Base-by-base conservation (phyloP, 2,113 vertebrate genomes). In the Albula goreensis region DNA sequence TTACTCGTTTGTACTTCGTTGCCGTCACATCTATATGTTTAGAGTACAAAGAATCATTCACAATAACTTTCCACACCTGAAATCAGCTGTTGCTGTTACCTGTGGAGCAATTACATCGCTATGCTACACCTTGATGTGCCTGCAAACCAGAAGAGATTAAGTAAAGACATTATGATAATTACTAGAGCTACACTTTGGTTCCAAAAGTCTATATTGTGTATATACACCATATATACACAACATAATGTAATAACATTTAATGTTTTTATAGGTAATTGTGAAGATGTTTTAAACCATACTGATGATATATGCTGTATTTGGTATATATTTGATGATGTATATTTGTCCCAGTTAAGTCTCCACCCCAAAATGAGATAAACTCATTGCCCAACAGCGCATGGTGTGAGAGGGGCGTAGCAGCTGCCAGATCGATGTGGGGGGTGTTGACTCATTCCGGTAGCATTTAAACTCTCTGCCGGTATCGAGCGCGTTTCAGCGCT, bases 381-480 rank as follows among this genome's bases (percentile, higher is more conserved):
- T 50, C 82, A 81, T 77, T 86, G 83, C 25, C 74, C 80, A 87
- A 19, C 9, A 10, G 25, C 48, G 25, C 19, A 57, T 56, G 80
- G 80, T 80, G 8, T 81, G 78, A 81, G 57, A 85, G 78, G 83
- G 80, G 60, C 50, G 31, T 87, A 89, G 90, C 85, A 91, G 90
- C 78, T 90, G 87, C 84, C 70, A 66, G 91, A 93, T 94, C 91
- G 91, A 91, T 92, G 90, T 86, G 89, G 85, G 88, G 89, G 87
- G 91, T 90, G 88, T 87, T 91, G 89, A 93, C 93, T 89, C 86
- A 89, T 90, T 74, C 66, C 66, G 25, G 63, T 17, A n/a, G 17
- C 8, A n/a, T 70, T 70, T 70, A 70, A 41, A 22, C 70, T 31
- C 22, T 9, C 22, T 31, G 70, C 22, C 31, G n/a, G 70, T 74